Conservation (phyloP, 92 coral and sea anemone genomes). For the Porites evermanni region DNA sequence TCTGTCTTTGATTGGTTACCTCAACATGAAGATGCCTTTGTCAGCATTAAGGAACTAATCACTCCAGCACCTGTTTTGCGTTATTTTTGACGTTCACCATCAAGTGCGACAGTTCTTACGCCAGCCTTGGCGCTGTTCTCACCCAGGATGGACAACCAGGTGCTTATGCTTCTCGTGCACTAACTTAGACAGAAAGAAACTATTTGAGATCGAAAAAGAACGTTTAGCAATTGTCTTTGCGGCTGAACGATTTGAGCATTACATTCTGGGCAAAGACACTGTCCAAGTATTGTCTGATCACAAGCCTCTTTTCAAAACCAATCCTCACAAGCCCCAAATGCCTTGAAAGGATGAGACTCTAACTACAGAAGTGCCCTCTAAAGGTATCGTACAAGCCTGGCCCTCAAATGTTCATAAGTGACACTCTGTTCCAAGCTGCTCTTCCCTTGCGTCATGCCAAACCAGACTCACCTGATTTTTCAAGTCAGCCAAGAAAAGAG, state of each 20-base stretch:
- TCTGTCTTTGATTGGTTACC: slow-evolving; percentile 23
- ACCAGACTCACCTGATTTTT: slow-evolving; percentile 30
- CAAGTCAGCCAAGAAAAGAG: slow-evolving; percentile 7
- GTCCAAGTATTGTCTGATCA: slow-evolving; percentile 40
- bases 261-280: slow-evolving; percentile 43
- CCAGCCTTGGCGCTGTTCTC: slow-evolving; percentile 54
- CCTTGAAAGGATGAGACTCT: background rate
- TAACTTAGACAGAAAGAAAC: slow-evolving; percentile 35
- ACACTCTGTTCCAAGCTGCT: slow-evolving; percentile 47
- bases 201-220: slow-evolving; percentile 58
- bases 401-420: slow-evolving; percentile 56
- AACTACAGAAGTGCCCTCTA: background rate
- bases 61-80: background rate
- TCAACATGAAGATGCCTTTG: slow-evolving; percentile 60
- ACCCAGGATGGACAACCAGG: slow-evolving; percentile 75
- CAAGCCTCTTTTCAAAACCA: slow-evolving; percentile 59
- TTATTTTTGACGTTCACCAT: background rate
- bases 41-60: slow-evolving; percentile 18
- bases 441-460: slow-evolving; percentile 14
- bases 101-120: slow-evolving; percentile 51
- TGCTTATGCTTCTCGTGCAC: slow-evolving; percentile 59
- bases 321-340: slow-evolving; percentile 52
- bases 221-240: slow-evolving; percentile 68
- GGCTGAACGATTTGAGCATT: slow-evolving; percentile 58
- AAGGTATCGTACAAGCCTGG: slow-evolving; percentile 32